Percentiles rank a stretch among this genome's conserved stretches.
These are phyloP conservation scores for Tridacna crocea DNA, from an alignment of 2,888 invertebrate genomes.

Conservation along the genomic window DNA sequence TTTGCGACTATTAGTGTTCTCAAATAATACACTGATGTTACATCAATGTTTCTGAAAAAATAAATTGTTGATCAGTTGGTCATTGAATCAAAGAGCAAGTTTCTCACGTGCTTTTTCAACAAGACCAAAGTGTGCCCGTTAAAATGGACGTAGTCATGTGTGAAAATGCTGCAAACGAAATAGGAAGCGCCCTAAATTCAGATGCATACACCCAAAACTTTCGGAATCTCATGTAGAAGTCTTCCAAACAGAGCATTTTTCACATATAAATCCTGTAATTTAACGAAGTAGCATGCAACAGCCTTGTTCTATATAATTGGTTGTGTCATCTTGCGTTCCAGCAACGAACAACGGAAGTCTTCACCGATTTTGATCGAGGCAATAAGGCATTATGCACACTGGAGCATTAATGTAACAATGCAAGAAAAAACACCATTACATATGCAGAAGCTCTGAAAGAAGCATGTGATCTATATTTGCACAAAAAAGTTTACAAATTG, in stretches of 20 bases:
- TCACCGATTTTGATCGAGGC: background rate
- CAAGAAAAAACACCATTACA: background rate
- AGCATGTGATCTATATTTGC: background rate
- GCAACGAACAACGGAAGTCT: slow-evolving; percentile 19
- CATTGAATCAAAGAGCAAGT: too few species aligned
- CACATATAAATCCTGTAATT: background rate
- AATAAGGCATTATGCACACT: background rate
- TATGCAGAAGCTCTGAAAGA: background rate
- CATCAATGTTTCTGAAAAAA: too few species aligned
- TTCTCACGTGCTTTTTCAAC: too few species aligned
- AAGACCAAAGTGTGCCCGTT: too few species aligned
- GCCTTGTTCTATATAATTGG: background rate
- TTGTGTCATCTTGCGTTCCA: background rate
- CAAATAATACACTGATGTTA: too few species aligned
- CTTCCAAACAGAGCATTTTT: background rate
- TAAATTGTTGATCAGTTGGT: too few species aligned
- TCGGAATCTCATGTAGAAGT: background rate
- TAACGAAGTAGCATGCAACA: too few species aligned
- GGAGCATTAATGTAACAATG: background rate
- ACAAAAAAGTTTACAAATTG: slow-evolving; percentile 3
- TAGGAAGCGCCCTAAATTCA: background rate
- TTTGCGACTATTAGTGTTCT: too few species aligned
- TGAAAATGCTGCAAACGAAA: slow-evolving; percentile 21
- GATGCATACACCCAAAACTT: background rate
- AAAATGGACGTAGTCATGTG: slow-evolving; percentile 11